Base-by-base conservation (phyloP, 1,140 invertebrate genomes). In the Macrotrachela quadricornifera region DNA sequence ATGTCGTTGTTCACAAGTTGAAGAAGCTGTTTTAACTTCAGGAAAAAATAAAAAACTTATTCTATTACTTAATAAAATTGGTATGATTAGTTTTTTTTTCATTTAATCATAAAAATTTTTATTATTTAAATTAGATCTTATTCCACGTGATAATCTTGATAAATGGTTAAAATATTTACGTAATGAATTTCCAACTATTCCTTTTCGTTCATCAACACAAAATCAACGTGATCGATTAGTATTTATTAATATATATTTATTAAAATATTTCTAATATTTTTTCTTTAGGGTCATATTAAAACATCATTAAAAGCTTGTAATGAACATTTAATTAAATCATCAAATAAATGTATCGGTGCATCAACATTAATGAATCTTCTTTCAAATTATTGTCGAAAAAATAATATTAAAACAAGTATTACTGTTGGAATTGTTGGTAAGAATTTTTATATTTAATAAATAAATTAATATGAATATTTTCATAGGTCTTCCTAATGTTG, bases 191-290 rank as follows among this genome's bases (percentile, higher is more conserved):
- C 88, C 90, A 0, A 79, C 86, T 8, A 75, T 96, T 12, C 80
- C 90, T 1, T 97, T 99, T 65, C 97, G 97, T 71, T 82, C 91
- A 0, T 90, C 83, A 6, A 96, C 90, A 13, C 91, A 97, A 69
- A 78, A 80, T 59, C 91, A 97, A 64, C 75, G 78, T 44, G 59
- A 66, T 11, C 68, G 71, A 56, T 58, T 76, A 55, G 64, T 30
- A 30, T 30, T 4, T 2, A 30, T 30, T 30, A 30, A 2, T 30
- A 30, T 8, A 2, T 4, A 57, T 48, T 44, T 51, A 43, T 46
- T 6, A 21, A 30, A 40, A 16, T 21, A 1, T 57, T n/a, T 15
- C 9, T 52, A n/a, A 46, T 8, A 40, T 41, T 51, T 30, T 55
- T 38, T 30, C 21, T n/a, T 18, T 48, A 62, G 61, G 55, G 56